A percentile compares a stretch with the other conserved stretches of the same genome.
phyloP scores from a whole-genome alignment of 2,888 invertebrate species.

The Pristionchus entomophagus region DNA sequence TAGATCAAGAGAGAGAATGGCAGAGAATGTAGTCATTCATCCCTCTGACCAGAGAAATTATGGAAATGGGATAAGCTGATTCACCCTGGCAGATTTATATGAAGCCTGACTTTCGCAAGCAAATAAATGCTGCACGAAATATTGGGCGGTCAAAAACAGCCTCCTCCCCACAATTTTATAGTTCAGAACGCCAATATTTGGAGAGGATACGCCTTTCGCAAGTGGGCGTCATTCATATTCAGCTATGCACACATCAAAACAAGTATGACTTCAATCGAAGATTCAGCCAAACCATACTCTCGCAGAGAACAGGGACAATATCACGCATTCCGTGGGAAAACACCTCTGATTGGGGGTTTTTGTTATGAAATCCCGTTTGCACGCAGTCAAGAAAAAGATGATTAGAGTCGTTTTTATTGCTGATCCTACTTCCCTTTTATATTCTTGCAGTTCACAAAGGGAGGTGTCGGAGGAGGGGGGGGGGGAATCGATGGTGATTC shows the following conservation, averaged over 20 bases:
- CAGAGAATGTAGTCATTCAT: background rate
- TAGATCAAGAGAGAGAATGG: background rate
- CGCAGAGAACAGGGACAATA: background rate
- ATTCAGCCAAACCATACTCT: background rate
- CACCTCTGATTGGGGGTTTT: no score
- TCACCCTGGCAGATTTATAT: no score
- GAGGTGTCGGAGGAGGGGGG: background rate
- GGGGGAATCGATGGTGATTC: background rate
- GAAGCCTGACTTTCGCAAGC: no score
- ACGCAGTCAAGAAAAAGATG: background rate
- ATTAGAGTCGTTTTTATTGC: background rate
- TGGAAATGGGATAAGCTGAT: background rate
- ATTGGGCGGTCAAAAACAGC: background rate
- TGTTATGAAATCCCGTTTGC: no score
- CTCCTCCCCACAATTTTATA: slow-evolving; percentile 30
- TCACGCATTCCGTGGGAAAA: background rate
- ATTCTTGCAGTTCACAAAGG: background rate
- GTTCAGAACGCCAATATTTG: slow-evolving; percentile 11
- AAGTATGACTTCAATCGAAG: background rate
- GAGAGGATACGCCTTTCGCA: background rate
- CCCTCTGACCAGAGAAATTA: background rate
- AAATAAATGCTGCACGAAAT: no score
- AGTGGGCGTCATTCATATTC: slow-evolving; percentile 15
- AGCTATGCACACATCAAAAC: background rate
- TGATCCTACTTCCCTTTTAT: slow-evolving; percentile 6